Percentiles rank a stretch among this genome's conserved stretches.
Evolutionary conservation across 1,140 invertebrate genomes (phyloP).

Genomic region (Lepidurus apus): DNA sequence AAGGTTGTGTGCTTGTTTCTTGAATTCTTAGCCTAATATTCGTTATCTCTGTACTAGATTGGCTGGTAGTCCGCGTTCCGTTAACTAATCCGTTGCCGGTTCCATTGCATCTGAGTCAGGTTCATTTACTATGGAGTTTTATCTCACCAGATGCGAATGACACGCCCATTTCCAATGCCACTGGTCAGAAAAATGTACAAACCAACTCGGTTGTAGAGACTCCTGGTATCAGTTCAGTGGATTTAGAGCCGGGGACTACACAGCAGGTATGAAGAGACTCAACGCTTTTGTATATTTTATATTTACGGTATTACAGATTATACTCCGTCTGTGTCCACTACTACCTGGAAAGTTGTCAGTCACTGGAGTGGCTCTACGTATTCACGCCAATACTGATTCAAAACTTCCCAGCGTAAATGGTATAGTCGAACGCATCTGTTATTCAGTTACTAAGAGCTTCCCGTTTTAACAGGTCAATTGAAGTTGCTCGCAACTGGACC

Average conservation of each 20-base stretch:
- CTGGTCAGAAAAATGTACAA: constrained; percentile 24
- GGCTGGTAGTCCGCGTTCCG: constrained; percentile 67
- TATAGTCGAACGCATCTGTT: background rate
- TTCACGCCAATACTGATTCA: background rate
- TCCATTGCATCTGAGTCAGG: constrained; percentile 60
- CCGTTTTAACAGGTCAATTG: background rate
- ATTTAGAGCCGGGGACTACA: background rate
- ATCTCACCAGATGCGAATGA: constrained; percentile 47
- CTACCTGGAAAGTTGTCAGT: background rate
- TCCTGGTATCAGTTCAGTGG: background rate
- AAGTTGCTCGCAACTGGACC: background rate
- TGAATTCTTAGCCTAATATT: constrained; percentile 29
- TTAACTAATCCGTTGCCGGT: constrained; percentile 76
- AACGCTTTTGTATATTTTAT: background rate
- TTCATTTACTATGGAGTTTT: constrained; percentile 76
- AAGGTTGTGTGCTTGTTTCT: constrained; percentile 33
- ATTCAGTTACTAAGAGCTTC: no score
- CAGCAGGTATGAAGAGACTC: background rate
- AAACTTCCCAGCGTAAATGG: background rate
- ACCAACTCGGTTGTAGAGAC: background rate
- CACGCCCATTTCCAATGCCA: constrained; percentile 44
- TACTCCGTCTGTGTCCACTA: background rate
- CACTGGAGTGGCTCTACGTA: background rate
- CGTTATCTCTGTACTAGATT: constrained; percentile 56
- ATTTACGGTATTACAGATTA: background rate